phyloP scores from a whole-genome alignment of 2,113 vertebrate species.

The Python bivittatus region DNA sequence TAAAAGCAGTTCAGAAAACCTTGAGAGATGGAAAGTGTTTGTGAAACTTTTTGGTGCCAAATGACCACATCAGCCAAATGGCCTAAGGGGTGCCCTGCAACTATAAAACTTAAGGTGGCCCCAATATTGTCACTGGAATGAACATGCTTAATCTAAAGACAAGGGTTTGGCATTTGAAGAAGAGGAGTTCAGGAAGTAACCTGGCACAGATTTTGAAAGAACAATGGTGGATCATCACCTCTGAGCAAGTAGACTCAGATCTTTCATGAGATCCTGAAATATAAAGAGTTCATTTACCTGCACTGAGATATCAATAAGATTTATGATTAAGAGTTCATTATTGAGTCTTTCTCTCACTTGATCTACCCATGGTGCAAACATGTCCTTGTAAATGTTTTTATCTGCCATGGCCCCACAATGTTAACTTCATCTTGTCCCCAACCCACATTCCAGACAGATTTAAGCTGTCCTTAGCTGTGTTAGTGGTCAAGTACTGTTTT shows the following conservation, averaged over 20 bases:
- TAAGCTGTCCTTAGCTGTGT: background rate
- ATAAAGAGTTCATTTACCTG: background rate
- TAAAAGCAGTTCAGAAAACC: constrained; percentile 32
- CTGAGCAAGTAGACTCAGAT: background rate
- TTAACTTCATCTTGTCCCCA: background rate
- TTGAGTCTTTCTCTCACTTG: background rate
- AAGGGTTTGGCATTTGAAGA: constrained; percentile 13
- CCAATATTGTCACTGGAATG: constrained; percentile 46
- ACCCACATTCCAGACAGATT: background rate
- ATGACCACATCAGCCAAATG: constrained; percentile 29
- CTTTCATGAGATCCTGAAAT: background rate
- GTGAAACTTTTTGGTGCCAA: constrained; percentile 42
- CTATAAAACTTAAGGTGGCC: constrained; percentile 52
- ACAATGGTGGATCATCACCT: background rate
- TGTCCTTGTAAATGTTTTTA: background rate
- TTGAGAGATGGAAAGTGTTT: constrained; percentile 41
- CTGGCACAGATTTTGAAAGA: constrained; percentile 29
- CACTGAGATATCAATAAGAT: background rate
- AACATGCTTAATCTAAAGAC: constrained; percentile 51
- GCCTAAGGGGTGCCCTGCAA: constrained; percentile 30
- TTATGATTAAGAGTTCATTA: background rate
- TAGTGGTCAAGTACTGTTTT: background rate
- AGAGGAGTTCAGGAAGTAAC: constrained; percentile 23
- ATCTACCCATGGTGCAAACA: background rate
- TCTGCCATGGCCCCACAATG: background rate